phyloP scores from a whole-genome alignment of 2,888 invertebrate species.

The Agrotis ipsilon region DNA sequence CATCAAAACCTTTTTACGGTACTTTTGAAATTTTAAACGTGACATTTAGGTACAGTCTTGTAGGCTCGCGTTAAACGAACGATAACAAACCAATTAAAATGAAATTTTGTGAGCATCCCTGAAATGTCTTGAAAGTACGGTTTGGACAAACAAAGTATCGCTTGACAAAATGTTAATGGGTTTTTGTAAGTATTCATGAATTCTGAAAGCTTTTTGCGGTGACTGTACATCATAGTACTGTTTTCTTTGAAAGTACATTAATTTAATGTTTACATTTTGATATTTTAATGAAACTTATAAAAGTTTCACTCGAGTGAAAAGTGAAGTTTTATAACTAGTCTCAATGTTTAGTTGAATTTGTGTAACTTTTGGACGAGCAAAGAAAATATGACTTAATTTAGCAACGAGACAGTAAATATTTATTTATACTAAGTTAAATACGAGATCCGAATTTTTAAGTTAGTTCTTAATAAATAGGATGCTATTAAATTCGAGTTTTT shows the following conservation, averaged over 20 bases:
- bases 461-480: too few species aligned
- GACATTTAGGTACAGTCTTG: conserved; percentile 11
- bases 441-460: too few species aligned
- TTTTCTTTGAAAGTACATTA: conserved; percentile 17
- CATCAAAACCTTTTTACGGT: conserved; percentile 2
- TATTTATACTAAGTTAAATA: too few species aligned
- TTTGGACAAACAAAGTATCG: conserved; percentile 33
- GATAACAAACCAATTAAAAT: conserved; percentile 36
- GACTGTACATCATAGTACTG: background rate
- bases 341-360: background rate
- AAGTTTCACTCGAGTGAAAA: background rate
- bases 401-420: too few species aligned
- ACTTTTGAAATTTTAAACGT: conserved; percentile 1
- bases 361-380: background rate
- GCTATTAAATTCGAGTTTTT: too few species aligned
- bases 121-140: conserved; percentile 19
- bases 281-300: background rate
- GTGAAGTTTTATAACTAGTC: background rate
- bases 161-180: conserved; percentile 39
- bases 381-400: background rate
- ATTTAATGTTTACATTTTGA: background rate
- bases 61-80: conserved; percentile 18
- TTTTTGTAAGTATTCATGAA: conserved; percentile 33
- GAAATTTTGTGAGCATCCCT: conserved; percentile 19
- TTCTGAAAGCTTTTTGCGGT: conserved; percentile 34